Evolutionary conservation across 2,888 invertebrate genomes (phyloP), one percentile per base, ranked within the genome.

Genomic region (Chymomyza amoena): DNA sequence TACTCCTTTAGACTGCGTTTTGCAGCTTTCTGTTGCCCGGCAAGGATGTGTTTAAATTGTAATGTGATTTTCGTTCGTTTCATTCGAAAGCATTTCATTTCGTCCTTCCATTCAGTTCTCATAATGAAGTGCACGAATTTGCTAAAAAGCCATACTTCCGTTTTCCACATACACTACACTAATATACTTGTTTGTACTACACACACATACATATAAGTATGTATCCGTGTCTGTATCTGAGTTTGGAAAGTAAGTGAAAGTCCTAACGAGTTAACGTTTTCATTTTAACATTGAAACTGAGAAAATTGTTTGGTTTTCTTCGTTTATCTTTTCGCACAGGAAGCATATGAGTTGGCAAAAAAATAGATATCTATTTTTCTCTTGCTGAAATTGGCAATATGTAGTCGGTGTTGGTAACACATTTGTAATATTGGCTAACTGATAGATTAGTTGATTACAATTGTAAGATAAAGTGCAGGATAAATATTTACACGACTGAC

Each of bases 61-160:
- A 82, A 84, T 84, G 78, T 82, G 85, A 84, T 73, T 81, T 25
- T 32, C 7, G 32, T 78, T 79, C 83, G 80, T 81, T 84, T 79
- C 80, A 79, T 84, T 84, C 74, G 84, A 80, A 84, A 84, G 80
- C 80, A 70, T 83, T 84, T 81, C 81, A 73, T 81, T 78, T 81
- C 71, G 65, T n/a, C 51, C 52, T 54, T 54, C 52, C 32, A 32
- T 32, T 16, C n/a, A 9, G 32, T 52, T 45, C 61, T 45, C 61
- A 67, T 78, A 80, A 78, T 78, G 78, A 78, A 78, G 78, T 78
- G 75, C 81, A 78, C 78, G 78, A 78, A 78, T 78, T 78, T 78
- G 78, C 78, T 78, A 78, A 78, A 78, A 78, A 78, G 78, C 78
- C 81, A 75, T 75, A 78, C 81, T 80, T 78, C 81, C 78, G 78